Percentiles rank a stretch among this genome's conserved stretches.
Conservation (phyloP, 2,797 vertebrate species). For the Syngnathus acus region DNA sequence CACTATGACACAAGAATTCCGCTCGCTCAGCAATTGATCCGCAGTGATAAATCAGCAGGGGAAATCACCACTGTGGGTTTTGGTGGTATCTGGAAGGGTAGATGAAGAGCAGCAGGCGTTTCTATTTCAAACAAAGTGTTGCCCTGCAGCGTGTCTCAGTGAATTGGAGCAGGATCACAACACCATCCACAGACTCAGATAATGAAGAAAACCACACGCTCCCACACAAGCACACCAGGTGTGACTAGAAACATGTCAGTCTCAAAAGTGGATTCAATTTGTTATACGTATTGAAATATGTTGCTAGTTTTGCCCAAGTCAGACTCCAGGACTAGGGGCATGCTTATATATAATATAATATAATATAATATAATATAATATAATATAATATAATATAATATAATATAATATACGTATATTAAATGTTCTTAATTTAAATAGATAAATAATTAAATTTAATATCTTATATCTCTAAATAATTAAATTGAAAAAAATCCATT, state of each 20-base stretch:
- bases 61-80: slow-evolving; percentile 7
- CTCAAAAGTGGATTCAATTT: background rate
- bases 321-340: no score
- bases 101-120: slow-evolving; percentile 58
- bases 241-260: background rate
- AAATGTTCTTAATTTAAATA: no score
- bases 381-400: no score
- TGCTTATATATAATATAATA: background rate
- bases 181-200: slow-evolving; percentile 24
- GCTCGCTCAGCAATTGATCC: background rate
- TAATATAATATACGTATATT: no score
- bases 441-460: no score
- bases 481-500: background rate
- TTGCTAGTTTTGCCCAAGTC: no score
- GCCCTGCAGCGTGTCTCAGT: slow-evolving; percentile 7
- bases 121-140: slow-evolving; percentile 66
- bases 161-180: slow-evolving; percentile 75
- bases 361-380: no score
- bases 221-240: background rate
- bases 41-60: slow-evolving; percentile 3
- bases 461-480: no score
- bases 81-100: slow-evolving; percentile 29
- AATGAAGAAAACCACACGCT: background rate
- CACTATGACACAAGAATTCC: background rate
- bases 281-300: background rate